These are phyloP conservation scores for Aphidoletes aphidimyza DNA, from an alignment of 2,888 invertebrate species.

Conservation along the genomic window DNA sequence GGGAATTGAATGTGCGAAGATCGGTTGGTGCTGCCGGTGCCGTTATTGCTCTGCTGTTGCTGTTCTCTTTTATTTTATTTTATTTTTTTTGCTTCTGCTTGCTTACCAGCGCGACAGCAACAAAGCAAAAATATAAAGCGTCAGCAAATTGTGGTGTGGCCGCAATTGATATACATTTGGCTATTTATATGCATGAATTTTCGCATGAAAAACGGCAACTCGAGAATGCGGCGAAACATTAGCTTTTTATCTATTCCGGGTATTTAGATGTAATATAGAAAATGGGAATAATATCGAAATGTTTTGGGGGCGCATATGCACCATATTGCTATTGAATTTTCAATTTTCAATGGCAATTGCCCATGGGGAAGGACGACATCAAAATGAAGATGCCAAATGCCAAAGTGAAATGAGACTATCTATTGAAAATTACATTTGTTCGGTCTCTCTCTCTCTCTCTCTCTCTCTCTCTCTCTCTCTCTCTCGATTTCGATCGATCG, in stretches of 20 bases:
- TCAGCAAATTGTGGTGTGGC: neutral
- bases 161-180: neutral
- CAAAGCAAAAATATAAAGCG: conserved; percentile 30
- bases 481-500: neutral
- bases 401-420: conserved; percentile 36
- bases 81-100: neutral
- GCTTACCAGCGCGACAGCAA: too few species aligned
- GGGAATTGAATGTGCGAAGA: neutral
- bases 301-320: conserved; percentile 1
- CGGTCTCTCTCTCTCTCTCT: too few species aligned
- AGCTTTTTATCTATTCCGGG: neutral
- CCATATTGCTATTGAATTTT: conserved; percentile 13
- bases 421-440: conserved; percentile 6
- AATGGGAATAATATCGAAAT: neutral
- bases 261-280: conserved; percentile 30
- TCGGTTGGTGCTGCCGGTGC: neutral
- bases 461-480: neutral
- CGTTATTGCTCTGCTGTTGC: neutral
- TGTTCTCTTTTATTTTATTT: neutral
- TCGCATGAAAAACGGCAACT: neutral
- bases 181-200: conserved; percentile 25
- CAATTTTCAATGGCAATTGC: neutral
- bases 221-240: neutral
- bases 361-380: neutral
- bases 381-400: conserved; percentile 30